A percentile compares a stretch with the other conserved stretches of the same genome.
Evolutionary conservation across 2,113 vertebrate genomes (phyloP).

Genomic region (Gyps fulvus): DNA sequence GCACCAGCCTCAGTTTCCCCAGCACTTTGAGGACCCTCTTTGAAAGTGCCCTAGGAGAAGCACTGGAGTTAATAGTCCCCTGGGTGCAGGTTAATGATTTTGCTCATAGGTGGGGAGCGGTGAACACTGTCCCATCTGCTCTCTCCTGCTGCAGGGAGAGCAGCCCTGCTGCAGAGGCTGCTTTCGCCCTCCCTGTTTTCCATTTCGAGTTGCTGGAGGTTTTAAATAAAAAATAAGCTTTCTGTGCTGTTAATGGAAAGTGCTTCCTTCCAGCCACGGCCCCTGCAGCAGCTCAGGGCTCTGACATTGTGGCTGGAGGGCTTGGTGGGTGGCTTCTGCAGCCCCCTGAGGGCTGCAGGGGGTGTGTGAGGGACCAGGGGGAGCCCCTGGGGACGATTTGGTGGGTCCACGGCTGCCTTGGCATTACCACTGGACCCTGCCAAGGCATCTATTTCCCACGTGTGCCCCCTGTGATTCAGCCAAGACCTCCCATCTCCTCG

Average conservation of each 20-base stretch:
- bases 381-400: not conserved
- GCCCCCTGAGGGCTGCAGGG: not conserved
- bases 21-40: not conserved
- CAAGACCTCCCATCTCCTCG: not conserved
- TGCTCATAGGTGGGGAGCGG: not conserved
- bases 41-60: not conserved
- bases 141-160: not conserved
- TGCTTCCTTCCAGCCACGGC: not conserved
- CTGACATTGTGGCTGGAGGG: not conserved
- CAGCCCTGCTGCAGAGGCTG: not conserved
- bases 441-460: not conserved
- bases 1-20: not conserved
- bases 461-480: not conserved
- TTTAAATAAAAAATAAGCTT: not conserved
- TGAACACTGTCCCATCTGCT: rapidly evolving
- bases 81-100: not conserved
- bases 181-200: not conserved
- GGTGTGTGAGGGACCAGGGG: rapidly evolving
- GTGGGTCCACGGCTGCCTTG: rapidly evolving
- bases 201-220: not conserved
- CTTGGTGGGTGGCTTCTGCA: not conserved
- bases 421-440: rapidly evolving
- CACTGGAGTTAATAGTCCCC: rapidly evolving
- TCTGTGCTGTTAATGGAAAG: not conserved
- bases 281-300: not conserved